Percentiles rank a stretch among this genome's conserved stretches.
Evolutionary conservation across 1,140 invertebrate species (phyloP).

Genomic region (Lepidurus couesii): DNA sequence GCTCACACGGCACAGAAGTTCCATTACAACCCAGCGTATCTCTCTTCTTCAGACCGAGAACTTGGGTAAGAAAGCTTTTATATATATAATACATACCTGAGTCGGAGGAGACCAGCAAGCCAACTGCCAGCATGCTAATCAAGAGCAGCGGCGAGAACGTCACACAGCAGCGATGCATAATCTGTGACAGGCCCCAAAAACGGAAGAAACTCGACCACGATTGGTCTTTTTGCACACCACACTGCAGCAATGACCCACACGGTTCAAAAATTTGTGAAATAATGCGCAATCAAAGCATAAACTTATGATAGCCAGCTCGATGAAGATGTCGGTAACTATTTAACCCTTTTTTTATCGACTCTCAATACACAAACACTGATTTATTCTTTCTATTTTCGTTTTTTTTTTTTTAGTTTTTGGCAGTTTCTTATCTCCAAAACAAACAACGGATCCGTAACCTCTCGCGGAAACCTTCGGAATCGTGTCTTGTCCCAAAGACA

Average conservation of each 20-base stretch:
- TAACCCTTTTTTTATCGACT: too few relatives aligned
- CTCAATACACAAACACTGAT: neutral
- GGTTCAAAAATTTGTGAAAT: too few relatives aligned
- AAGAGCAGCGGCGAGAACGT: conserved; percentile 13
- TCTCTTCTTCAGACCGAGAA: neutral
- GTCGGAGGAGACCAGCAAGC: neutral
- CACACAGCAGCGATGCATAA: conserved; percentile 17
- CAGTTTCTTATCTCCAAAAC: neutral
- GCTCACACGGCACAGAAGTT: neutral
- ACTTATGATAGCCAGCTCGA: too few relatives aligned
- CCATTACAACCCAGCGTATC: neutral
- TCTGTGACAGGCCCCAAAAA: neutral
- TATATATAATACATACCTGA: neutral
- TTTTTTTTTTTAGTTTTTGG: neutral
- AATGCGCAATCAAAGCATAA: too few relatives aligned
- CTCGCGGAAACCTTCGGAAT: too few relatives aligned
- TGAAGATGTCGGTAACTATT: too few relatives aligned
- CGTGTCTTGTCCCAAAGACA: neutral
- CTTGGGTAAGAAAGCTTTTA: neutral
- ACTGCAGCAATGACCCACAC: too few relatives aligned
- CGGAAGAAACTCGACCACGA: neutral
- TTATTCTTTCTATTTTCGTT: neutral
- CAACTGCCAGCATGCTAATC: conserved; percentile 14
- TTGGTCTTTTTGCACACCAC: too few relatives aligned
- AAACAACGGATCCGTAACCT: neutral